phyloP scores from a whole-genome alignment of 2,888 invertebrate genomes.

The Agriopis marginaria region DNA sequence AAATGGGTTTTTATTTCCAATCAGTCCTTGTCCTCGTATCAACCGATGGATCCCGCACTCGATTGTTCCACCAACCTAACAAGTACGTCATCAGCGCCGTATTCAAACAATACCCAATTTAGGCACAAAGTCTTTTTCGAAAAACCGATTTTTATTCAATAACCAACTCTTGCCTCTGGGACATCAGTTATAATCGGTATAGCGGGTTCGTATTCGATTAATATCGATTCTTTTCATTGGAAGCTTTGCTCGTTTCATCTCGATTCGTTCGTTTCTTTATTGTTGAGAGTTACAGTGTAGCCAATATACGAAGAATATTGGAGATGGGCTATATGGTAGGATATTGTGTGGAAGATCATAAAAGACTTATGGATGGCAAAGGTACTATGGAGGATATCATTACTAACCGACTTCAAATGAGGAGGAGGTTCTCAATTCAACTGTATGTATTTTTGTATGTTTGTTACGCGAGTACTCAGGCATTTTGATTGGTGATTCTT shows the following conservation, averaged over 20 bases:
- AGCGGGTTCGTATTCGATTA: constrained; percentile 34
- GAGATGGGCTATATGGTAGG: not conserved
- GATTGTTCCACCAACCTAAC: constrained; percentile 16
- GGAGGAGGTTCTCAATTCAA: too few species aligned
- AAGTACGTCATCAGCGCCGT: constrained; percentile 12
- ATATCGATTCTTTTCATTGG: constrained; percentile 39
- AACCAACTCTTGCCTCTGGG: constrained; percentile 25
- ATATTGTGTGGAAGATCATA: too few species aligned
- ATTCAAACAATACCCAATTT: constrained; percentile 29
- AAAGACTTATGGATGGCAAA: too few species aligned
- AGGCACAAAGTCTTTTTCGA: constrained; percentile 17
- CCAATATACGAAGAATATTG: not conserved
- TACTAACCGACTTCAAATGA: too few species aligned
- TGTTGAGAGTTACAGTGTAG: not conserved
- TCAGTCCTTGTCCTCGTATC: not conserved
- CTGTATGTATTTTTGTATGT: too few species aligned
- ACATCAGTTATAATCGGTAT: constrained; percentile 27
- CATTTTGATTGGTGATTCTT: too few species aligned
- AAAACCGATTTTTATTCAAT: constrained; percentile 31
- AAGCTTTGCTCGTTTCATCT: constrained; percentile 28
- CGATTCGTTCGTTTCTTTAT: constrained; percentile 18
- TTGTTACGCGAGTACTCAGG: too few species aligned
- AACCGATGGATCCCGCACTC: constrained; percentile 5
- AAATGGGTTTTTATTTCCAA: not conserved
- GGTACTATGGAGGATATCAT: too few species aligned